Conservation (phyloP, 2,888 invertebrate species). For the Acholoe squamosa region DNA sequence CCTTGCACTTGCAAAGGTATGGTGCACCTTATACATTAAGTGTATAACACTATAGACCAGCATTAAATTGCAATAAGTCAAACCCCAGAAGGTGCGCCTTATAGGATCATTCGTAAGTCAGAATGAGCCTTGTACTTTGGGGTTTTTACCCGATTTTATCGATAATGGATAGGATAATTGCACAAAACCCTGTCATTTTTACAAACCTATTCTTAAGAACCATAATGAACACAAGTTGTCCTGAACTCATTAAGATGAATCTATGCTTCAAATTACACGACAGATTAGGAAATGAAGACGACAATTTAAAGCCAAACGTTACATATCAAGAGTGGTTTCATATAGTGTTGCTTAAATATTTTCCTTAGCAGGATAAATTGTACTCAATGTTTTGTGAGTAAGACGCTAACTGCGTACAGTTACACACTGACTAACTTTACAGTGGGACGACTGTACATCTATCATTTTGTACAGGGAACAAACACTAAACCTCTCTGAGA, state of each 20-base stretch:
- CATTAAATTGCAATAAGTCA: no score
- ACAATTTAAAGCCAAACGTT: no score
- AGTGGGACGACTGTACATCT: conserved; percentile 52
- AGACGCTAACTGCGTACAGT: not conserved
- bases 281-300: no score
- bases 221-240: not conserved
- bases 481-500: not conserved
- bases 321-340: no score
- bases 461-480: conserved; percentile 37
- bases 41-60: no score
- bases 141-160: no score
- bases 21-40: no score
- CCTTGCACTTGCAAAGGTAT: no score
- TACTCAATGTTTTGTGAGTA: not conserved
- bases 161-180: not conserved
- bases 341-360: not conserved
- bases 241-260: conserved; percentile 27
- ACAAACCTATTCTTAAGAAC: not conserved
- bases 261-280: not conserved
- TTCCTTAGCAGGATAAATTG: not conserved
- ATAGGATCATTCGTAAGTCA: no score
- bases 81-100: no score
- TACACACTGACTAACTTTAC: conserved; percentile 40
- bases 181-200: not conserved
- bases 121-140: no score